Conservation (phyloP, 2,113 vertebrate genomes). For the Nycticryphes semicollaris region DNA sequence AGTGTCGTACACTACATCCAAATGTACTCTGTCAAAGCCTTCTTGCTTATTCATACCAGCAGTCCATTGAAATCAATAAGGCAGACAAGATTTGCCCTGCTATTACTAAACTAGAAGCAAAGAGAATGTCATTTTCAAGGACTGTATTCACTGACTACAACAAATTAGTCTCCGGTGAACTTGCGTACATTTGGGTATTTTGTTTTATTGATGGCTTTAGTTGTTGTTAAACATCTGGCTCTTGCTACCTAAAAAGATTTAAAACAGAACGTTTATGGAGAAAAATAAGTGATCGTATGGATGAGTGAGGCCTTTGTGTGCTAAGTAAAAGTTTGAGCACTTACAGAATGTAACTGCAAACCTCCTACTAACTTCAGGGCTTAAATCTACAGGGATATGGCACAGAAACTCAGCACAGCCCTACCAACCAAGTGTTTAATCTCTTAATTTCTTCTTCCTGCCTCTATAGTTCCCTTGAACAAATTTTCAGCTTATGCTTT, state of each 20-base stretch:
- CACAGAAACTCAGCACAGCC: background rate
- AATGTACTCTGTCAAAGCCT: background rate
- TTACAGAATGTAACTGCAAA: background rate
- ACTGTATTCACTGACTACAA: background rate
- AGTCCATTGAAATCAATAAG: background rate
- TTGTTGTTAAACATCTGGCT: conserved; percentile 7
- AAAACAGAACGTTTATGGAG: background rate
- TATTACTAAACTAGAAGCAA: background rate
- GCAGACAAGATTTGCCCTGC: background rate
- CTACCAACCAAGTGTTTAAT: background rate
- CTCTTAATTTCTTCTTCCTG: background rate
- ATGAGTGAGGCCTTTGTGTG: background rate
- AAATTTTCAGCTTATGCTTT: background rate
- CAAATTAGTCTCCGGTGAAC: background rate
- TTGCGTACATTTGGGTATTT: background rate
- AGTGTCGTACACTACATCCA: background rate
- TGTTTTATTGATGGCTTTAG: background rate
- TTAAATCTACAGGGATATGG: background rate
- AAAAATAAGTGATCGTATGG: background rate
- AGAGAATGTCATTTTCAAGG: background rate
- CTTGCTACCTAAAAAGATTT: background rate
- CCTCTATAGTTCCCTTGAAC: background rate
- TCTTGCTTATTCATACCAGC: background rate
- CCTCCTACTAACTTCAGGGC: background rate
- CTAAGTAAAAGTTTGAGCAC: background rate